Evolutionary conservation across 2,888 invertebrate species (phyloP).

Genomic region (Nematopogon swammerdamellus): DNA sequence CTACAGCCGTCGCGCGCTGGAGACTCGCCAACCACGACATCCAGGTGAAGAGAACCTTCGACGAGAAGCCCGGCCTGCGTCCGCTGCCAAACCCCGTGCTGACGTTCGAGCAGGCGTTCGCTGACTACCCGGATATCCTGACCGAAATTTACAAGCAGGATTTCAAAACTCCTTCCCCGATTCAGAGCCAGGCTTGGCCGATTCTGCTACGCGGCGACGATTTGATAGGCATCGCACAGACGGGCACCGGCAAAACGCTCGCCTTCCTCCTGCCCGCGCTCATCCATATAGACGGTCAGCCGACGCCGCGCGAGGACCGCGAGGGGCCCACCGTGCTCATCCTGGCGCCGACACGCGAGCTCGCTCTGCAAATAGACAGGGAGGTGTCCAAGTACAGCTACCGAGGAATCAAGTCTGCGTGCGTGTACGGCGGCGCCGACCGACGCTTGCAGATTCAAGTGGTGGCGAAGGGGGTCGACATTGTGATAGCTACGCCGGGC

Average conservation of each 20-base stretch:
- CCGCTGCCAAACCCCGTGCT: slow-evolving; percentile 73
- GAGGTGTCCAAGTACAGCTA: slow-evolving; percentile 90
- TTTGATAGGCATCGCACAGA: slow-evolving; percentile 95
- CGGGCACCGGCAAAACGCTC: slow-evolving; percentile 92
- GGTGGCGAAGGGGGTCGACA: slow-evolving; percentile 81
- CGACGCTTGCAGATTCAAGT: slow-evolving; percentile 73
- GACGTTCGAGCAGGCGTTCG: slow-evolving; percentile 81
- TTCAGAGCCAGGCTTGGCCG: slow-evolving; percentile 95
- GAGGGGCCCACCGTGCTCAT: slow-evolving; percentile 84
- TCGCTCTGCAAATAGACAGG: slow-evolving; percentile 89
- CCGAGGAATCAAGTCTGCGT: slow-evolving; percentile 81
- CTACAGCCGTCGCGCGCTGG: slow-evolving; percentile 61
- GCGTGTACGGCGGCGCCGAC: slow-evolving; percentile 89
- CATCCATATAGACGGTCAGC: slow-evolving; percentile 88
- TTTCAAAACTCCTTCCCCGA: slow-evolving; percentile 83
- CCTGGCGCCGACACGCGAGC: slow-evolving; percentile 89
- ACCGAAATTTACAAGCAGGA: slow-evolving; percentile 76
- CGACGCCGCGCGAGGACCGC: slow-evolving; percentile 65
- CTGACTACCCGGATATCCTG: slow-evolving; percentile 79
- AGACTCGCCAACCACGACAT: slow-evolving; percentile 69
- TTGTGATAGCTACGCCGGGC: slow-evolving; percentile 94
- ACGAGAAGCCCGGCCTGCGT: slow-evolving; percentile 35
- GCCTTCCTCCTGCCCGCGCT: slow-evolving; percentile 91
- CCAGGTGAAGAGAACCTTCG: slow-evolving; percentile 65
- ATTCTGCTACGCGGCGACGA: slow-evolving; percentile 86